Conservation (phyloP, 1,140 invertebrate species). For the Hydropsyche tenuis region DNA sequence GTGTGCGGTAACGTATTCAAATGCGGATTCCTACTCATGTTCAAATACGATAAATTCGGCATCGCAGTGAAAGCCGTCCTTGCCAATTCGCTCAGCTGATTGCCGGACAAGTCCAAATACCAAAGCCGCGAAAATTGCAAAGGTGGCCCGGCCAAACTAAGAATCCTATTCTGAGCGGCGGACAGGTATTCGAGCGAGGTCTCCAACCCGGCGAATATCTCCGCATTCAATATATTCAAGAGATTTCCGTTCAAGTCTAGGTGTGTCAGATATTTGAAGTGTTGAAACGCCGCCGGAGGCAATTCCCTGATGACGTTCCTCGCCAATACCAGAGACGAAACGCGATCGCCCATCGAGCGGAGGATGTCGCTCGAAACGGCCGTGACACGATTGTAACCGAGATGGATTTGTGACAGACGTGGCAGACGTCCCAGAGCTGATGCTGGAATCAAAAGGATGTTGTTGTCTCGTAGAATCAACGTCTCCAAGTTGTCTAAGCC, state of each 20-base stretch:
- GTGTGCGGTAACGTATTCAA: constrained; percentile 66
- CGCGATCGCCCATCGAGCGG: constrained; percentile 67
- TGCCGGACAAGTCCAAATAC: constrained; percentile 79
- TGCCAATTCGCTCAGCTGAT: constrained; percentile 74
- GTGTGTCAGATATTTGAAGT: constrained; percentile 75
- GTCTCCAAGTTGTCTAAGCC: constrained; percentile 78
- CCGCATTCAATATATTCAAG: constrained; percentile 71
- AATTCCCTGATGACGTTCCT: constrained; percentile 88
- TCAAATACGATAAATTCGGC: constrained; percentile 73
- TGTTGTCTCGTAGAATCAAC: constrained; percentile 86
- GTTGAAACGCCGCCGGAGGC: constrained; percentile 77
- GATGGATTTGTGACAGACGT: constrained; percentile 73
- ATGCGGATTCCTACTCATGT: constrained; percentile 79
- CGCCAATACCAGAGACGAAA: constrained; percentile 73
- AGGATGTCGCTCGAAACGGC: constrained; percentile 82
- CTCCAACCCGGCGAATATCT: constrained; percentile 79
- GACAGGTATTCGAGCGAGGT: constrained; percentile 74
- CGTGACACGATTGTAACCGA: constrained; percentile 88
- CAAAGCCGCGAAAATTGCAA: constrained; percentile 70
- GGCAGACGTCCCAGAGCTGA: constrained; percentile 77
- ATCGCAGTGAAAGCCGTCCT: constrained; percentile 73
- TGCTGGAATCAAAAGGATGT: constrained; percentile 82
- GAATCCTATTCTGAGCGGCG: constrained; percentile 78
- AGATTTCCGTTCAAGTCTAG: constrained; percentile 83
- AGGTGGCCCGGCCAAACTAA: constrained; percentile 68